Evolutionary conservation across 2,888 invertebrate species (phyloP), one percentile per base, ranked within the genome.

Genomic region (Pteria penguin): DNA sequence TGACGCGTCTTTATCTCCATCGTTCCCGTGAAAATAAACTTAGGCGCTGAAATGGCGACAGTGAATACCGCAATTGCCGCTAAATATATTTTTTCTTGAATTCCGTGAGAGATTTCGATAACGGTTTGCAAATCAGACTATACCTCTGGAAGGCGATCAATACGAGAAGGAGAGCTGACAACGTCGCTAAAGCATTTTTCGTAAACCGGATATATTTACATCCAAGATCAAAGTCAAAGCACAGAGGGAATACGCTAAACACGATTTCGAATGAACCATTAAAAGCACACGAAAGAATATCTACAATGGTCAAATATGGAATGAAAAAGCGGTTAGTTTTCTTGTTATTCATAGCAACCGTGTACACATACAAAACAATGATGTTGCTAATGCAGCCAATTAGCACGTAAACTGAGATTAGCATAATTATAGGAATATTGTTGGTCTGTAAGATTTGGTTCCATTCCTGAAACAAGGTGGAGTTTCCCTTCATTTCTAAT

Each of bases 121-220:
- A 32, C n/a, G 68, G 68, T 33, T n/a, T n/a, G 24, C 68, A 68
- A 32, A 68, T 33, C 3, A 68, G 32, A 24, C 55, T 24, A 33
- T 52, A 68, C 32, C 68, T 26, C 29, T 68, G 68, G 4, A 57
- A 54, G 4, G 68, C 68, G 33, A 68, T 68, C n/a, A 68, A 32
- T 0, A 68, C 31, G 57, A 68, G 33, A 24, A 68, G 18, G n/a
- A 68, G 22, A 24, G 57, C 68, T 1, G 68, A 68, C 24, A 57
- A 26, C 14, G 57, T 68, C 2, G n/a, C 55, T 11, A 68, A 32
- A 55, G 26, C 57, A 31, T 68, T 57, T 11, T 57, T 57, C 2
- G 57, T 24, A 31, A 68, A 68, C 11, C 57, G 68, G 32, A 68
- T 57, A 24, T 29, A 68, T 31, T 68, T 68, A 27, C 68, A 68